phyloP scores from a whole-genome alignment of 2,113 vertebrate species.

The Campylorhamphus procurvoides region DNA sequence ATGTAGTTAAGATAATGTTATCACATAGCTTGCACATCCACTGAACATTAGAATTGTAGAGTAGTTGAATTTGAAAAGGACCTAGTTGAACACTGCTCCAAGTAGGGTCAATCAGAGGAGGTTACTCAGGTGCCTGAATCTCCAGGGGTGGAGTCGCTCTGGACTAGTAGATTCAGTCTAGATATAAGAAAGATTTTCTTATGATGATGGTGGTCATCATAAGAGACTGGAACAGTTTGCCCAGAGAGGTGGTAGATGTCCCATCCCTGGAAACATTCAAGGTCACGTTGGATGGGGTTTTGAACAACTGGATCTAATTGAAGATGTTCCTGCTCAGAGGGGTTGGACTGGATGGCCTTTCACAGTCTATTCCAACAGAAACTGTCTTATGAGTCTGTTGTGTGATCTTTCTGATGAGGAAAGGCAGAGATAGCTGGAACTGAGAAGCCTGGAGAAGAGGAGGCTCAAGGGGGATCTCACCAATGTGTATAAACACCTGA shows the following conservation, averaged over 20 bases:
- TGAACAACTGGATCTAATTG: not conserved
- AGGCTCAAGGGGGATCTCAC: not conserved
- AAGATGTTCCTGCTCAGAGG: not conserved
- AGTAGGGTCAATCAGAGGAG: not conserved
- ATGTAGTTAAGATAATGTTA: not conserved
- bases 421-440: not conserved
- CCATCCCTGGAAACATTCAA: not conserved
- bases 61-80: not conserved
- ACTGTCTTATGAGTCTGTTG: not conserved
- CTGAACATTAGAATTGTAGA: not conserved
- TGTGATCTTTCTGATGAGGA: not conserved
- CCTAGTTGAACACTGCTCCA: not conserved
- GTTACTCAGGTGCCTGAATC: not conserved
- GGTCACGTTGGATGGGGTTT: not conserved
- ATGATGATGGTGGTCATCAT: no score
- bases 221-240: not conserved
- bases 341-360: not conserved
- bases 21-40: not conserved
- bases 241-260: not conserved
- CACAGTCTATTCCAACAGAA: not conserved
- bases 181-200: not conserved
- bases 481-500: not conserved
- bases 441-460: not conserved
- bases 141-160: not conserved
- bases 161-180: not conserved